phyloP scores from a whole-genome alignment of 1,140 invertebrate genomes.

The Pseudobourletiella spinata region DNA sequence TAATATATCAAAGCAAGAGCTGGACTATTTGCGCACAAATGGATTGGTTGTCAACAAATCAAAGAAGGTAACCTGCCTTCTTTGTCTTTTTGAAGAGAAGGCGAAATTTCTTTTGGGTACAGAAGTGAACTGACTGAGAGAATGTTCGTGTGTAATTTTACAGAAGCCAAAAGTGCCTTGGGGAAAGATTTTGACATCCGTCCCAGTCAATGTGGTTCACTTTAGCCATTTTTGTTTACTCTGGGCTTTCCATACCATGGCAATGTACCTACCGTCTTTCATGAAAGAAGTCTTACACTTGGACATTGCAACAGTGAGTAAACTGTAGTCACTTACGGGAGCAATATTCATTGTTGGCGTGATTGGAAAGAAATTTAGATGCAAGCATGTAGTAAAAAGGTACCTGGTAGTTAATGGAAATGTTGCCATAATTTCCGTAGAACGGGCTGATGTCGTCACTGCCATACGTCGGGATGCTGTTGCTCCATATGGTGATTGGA shows the following conservation, averaged over 20 bases:
- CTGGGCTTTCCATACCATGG: constrained; percentile 53
- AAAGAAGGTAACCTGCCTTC: too few species aligned
- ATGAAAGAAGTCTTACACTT: constrained; percentile 51
- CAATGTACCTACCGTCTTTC: constrained; percentile 51
- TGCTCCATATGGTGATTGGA: constrained; percentile 34
- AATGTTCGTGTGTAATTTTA: too few species aligned
- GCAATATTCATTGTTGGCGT: neutral
- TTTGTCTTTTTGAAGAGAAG: too few species aligned
- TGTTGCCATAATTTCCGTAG: too few species aligned
- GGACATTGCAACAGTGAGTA: constrained; percentile 46
- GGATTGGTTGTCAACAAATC: constrained; percentile 10
- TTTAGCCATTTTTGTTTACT: constrained; percentile 51
- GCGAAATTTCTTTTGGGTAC: too few species aligned
- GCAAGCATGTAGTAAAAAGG: too few species aligned
- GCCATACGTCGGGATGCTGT: constrained; percentile 46
- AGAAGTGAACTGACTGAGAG: too few species aligned
- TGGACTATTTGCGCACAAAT: constrained; percentile 40
- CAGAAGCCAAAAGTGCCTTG: constrained; percentile 42
- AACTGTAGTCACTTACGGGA: neutral
- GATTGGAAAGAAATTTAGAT: neutral
- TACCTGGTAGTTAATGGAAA: too few species aligned
- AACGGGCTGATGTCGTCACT: constrained; percentile 50
- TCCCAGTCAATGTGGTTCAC: constrained; percentile 49
- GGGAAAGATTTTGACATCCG: constrained; percentile 46
- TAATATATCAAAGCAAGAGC: constrained; percentile 45